Base-by-base conservation (phyloP, 2,888 invertebrate genomes). In the Colostygia pectinataria region DNA sequence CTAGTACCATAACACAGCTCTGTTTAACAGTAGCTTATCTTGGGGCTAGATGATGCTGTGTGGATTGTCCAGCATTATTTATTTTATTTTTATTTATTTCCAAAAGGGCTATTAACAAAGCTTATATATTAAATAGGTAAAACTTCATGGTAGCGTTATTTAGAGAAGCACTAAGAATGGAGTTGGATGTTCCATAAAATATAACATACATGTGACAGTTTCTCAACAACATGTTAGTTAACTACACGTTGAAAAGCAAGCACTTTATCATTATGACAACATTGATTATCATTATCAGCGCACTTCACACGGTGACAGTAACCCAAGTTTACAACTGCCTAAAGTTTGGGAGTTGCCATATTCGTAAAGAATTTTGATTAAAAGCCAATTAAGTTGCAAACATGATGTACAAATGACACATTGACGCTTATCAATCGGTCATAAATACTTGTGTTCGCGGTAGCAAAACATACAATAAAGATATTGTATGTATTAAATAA, bases 151-250 rank as follows among this genome's bases (percentile, higher is more conserved):
- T 49, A 53, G 32, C 18, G 10, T 42, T 18, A 49, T 52, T 58
- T 40, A 47, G 27, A 42, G 37, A 40, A 45, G 37, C 39, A 50
- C 53, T 31, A 5, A 46, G 52, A 54, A 48, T 15, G 39, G 15
- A 32, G 44, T 38, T 15, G 36, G 42, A 34, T 44, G 45, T 40
- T 12, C 15, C 13, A 25, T 60, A 53, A 56, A 51, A 58, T 58
- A 51, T 61, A 42, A 49, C 58, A 53, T 45, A 31, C 20, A 47
- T 36, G 49, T 61, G 61, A 50, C 40, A 31, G 38, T 43, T 51
- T 55, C 46, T 48, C 58, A 13, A 34, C 27, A 50, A 41, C 40
- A 51, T 56, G 60, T 51, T 31, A 58, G 52, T n/a, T n/a, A 54
- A 37, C 40, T 44, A 47, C 33, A 34, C 9, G 45, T 46, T 38